A percentile compares a stretch with the other conserved stretches of the same genome.
Conservation (phyloP, 2,888 invertebrate genomes). For the Fragum whitleyi region DNA sequence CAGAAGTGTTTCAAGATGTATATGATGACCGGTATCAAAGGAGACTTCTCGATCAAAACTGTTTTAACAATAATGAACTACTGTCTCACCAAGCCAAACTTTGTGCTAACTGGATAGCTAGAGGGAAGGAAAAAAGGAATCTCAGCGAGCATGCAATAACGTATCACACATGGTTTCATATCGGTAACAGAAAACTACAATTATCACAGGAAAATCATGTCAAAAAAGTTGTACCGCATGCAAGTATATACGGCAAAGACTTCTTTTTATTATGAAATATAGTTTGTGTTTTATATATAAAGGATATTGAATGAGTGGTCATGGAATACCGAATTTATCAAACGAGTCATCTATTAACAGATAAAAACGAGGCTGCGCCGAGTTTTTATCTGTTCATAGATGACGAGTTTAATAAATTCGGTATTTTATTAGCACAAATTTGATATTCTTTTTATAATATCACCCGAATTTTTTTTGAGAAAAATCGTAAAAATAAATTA, state of each 20-base stretch:
- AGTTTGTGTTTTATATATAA: no score
- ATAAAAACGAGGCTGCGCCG: no score
- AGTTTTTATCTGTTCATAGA: no score
- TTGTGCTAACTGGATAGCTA: neutral
- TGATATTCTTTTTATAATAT: no score
- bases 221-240: neutral
- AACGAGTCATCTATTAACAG: no score
- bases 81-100: neutral
- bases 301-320: no score
- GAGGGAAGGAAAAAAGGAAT: neutral
- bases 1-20: slow-evolving; percentile 2
- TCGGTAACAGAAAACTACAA: neutral
- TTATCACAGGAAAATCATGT: neutral
- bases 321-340: no score
- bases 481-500: no score
- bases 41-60: neutral
- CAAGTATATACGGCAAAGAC: neutral
- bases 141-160: neutral
- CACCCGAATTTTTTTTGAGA: no score
- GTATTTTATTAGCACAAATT: no score
- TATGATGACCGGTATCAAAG: neutral
- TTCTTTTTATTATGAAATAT: neutral
- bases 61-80: neutral
- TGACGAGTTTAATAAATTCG: no score
- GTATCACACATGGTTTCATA: slow-evolving; percentile 4